Evolutionary conservation across 2,113 vertebrate genomes (phyloP).

Genomic region (Eurystomus gularis): DNA sequence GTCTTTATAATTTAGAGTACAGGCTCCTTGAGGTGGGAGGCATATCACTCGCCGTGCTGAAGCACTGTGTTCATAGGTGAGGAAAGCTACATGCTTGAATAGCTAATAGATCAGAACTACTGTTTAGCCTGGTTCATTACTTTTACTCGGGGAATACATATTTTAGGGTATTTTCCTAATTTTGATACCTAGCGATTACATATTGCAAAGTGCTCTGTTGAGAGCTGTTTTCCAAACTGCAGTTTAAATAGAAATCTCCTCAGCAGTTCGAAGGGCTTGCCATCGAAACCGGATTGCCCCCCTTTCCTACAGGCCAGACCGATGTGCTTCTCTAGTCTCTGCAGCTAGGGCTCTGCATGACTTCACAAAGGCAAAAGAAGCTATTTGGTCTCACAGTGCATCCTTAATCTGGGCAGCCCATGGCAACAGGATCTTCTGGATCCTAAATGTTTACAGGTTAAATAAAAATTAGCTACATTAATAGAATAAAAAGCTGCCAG

Average conservation of each 20-base stretch:
- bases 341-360: background rate
- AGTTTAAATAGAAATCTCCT: background rate
- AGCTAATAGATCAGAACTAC: background rate
- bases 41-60: background rate
- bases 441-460: background rate
- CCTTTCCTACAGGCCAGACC: background rate
- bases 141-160: background rate
- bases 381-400: background rate
- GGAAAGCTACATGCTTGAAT: background rate
- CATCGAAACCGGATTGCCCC: background rate
- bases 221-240: background rate
- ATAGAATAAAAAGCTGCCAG: background rate
- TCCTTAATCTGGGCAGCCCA: background rate
- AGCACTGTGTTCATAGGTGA: background rate
- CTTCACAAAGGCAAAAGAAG: background rate
- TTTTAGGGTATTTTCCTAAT: background rate
- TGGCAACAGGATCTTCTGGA: background rate
- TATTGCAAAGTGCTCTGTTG: background rate
- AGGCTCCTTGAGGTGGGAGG: background rate
- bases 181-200: background rate
- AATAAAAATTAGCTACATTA: background rate
- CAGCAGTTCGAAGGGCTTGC: background rate
- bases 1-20: background rate
- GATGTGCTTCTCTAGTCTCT: background rate
- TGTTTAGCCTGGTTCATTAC: background rate